Percentiles rank a stretch among this genome's conserved stretches.
Evolutionary conservation across 2,113 vertebrate genomes (phyloP).

Genomic region (Paradoxurus hermaphroditus): DNA sequence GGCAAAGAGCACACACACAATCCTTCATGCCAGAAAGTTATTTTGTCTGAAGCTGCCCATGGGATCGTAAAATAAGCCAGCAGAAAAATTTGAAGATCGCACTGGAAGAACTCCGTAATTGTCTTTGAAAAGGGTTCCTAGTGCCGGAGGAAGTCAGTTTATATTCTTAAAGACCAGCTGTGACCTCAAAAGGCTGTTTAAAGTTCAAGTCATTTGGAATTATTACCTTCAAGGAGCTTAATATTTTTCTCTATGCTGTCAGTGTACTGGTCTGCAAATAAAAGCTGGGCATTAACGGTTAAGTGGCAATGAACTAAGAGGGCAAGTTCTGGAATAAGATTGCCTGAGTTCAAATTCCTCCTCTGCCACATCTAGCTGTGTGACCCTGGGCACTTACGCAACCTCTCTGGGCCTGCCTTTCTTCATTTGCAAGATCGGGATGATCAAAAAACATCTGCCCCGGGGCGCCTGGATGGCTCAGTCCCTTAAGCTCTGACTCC

Average conservation of each 20-base stretch:
- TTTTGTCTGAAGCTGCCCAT: constrained; percentile 56
- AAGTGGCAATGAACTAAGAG: not conserved
- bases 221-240: constrained; percentile 25
- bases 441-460: not conserved
- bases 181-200: constrained; percentile 7
- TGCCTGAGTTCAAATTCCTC: constrained; percentile 7
- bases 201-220: constrained; percentile 14
- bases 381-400: not conserved
- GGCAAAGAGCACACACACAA: constrained; percentile 49
- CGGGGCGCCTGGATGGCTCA: too few relatives aligned
- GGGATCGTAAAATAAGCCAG: constrained; percentile 39
- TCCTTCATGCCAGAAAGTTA: constrained; percentile 42
- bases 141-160: not conserved
- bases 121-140: constrained; percentile 49
- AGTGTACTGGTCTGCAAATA: not conserved
- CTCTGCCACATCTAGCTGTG: not conserved
- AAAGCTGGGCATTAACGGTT: not conserved
- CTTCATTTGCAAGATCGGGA: not conserved
- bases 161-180: constrained; percentile 42
- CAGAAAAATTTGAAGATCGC: constrained; percentile 14
- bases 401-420: not conserved
- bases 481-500: too few relatives aligned
- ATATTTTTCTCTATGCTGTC: not conserved
- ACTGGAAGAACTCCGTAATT: not conserved
- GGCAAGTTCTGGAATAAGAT: constrained; percentile 28